These are phyloP conservation scores for Serinus canaria DNA, from an alignment of 2,113 vertebrate species.

Conservation along the genomic window DNA sequence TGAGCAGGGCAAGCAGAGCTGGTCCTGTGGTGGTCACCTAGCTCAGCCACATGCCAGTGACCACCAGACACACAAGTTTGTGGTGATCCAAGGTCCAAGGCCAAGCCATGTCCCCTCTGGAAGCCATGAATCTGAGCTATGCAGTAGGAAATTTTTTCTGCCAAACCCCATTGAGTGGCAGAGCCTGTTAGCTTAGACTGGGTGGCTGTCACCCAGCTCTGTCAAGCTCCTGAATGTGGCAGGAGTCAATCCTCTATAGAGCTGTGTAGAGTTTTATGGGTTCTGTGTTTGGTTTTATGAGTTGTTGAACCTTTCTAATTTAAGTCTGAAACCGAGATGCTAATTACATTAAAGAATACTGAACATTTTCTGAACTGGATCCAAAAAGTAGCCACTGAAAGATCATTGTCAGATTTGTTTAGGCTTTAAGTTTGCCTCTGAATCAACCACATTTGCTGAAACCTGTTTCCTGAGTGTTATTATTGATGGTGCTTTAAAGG, in stretches of 20 bases:
- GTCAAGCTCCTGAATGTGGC: not conserved
- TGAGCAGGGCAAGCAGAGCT: not conserved
- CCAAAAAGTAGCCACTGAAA: not conserved
- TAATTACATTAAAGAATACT: not conserved
- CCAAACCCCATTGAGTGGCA: not conserved
- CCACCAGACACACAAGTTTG: not conserved
- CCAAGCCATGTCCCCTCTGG: not conserved
- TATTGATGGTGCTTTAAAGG: not conserved
- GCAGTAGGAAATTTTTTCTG: not conserved
- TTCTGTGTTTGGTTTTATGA: not conserved
- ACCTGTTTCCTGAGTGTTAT: not conserved
- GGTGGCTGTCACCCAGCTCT: not conserved
- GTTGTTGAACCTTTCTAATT: not conserved
- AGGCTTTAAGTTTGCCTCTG: not conserved
- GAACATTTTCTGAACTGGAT: not conserved
- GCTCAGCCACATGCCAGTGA: not conserved
- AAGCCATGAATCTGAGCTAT: not conserved
- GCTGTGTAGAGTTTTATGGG: not conserved
- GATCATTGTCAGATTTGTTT: not conserved
- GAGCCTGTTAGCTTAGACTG: not conserved
- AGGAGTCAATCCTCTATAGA: not conserved
- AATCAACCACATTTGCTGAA: slow-evolving; percentile 13
- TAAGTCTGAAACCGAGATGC: not conserved
- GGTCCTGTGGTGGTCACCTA: not conserved
- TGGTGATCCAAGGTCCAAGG: not conserved